Percentiles rank a stretch among this genome's conserved stretches.
phyloP scores from a whole-genome alignment of 2,113 vertebrate species.

The Hippocampus comes region DNA sequence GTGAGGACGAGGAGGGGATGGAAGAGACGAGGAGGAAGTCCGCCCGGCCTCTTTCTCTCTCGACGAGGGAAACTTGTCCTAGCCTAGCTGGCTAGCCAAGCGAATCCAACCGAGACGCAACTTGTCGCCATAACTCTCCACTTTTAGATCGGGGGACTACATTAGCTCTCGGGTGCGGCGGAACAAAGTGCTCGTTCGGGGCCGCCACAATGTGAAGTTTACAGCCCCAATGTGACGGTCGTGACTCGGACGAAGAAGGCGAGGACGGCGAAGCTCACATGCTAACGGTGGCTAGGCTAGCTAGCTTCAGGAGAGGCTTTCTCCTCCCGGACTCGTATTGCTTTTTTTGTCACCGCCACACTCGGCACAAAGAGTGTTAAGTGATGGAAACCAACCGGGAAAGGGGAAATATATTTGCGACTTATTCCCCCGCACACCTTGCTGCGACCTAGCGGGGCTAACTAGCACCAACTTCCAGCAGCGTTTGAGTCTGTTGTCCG shows the following conservation, averaged over 20 bases:
- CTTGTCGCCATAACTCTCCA: conserved; percentile 55
- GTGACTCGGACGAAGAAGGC: conserved; percentile 43
- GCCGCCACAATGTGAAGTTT: conserved; percentile 24
- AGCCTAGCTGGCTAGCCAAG: conserved; percentile 52
- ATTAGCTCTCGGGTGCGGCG: not conserved
- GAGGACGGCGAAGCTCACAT: conserved; percentile 43
- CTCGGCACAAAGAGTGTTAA: no score
- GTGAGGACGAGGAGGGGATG: not conserved
- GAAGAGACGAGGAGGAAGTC: conserved; percentile 27
- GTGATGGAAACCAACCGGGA: not conserved
- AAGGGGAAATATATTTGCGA: not conserved
- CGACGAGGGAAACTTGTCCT: conserved; percentile 55
- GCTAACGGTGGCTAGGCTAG: conserved; percentile 56
- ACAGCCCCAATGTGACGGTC: conserved; percentile 30
- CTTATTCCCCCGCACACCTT: conserved; percentile 42
- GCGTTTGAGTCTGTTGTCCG: conserved; percentile 36
- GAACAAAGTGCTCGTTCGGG: not conserved
- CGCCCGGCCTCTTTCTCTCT: conserved; percentile 21
- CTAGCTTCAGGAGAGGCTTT: conserved; percentile 36
- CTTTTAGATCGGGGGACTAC: not conserved
- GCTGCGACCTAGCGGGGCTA: conserved; percentile 61
- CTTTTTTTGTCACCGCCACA: not conserved
- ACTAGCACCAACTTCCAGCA: conserved; percentile 60
- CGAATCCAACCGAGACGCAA: conserved; percentile 39
- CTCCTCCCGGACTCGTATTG: conserved; percentile 7